Conservation (phyloP, 1,140 invertebrate species). For the Drosophila setifemur region DNA sequence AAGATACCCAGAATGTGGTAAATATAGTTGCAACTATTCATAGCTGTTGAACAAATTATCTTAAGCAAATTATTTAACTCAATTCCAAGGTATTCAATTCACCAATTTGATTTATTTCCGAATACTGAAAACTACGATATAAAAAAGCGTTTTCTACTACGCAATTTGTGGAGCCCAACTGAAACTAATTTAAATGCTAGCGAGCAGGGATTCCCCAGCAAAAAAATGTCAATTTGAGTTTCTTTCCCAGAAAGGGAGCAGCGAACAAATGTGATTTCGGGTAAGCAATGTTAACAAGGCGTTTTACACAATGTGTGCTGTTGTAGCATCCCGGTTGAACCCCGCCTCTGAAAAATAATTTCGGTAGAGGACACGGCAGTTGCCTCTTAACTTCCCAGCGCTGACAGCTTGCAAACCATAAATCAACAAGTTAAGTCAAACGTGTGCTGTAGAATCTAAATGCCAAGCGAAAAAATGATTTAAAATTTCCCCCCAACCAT, state of each 20-base stretch:
- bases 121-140: conserved; percentile 63
- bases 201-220: conserved; percentile 33
- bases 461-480: conserved; percentile 42
- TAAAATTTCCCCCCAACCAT: conserved; percentile 46
- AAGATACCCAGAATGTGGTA: no score
- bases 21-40: no score
- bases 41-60: no score
- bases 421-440: conserved; percentile 81
- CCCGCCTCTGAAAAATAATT: not conserved
- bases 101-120: conserved; percentile 50
- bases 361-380: conserved; percentile 58
- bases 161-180: no score
- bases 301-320: conserved; percentile 67
- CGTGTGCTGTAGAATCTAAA: conserved; percentile 60
- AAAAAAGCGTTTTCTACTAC: conserved; percentile 67
- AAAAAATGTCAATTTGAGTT: conserved; percentile 56
- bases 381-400: conserved; percentile 44
- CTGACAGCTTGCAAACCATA: conserved; percentile 74
- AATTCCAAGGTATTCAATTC: no score
- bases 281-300: conserved; percentile 74
- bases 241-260: conserved; percentile 9
- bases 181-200: conserved; percentile 80
- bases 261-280: conserved; percentile 59
- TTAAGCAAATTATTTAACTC: no score
- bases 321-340: not conserved